These are phyloP conservation scores for Pyxicephalus adspersus DNA, from an alignment of 2,113 vertebrate genomes.

Conservation along the genomic window DNA sequence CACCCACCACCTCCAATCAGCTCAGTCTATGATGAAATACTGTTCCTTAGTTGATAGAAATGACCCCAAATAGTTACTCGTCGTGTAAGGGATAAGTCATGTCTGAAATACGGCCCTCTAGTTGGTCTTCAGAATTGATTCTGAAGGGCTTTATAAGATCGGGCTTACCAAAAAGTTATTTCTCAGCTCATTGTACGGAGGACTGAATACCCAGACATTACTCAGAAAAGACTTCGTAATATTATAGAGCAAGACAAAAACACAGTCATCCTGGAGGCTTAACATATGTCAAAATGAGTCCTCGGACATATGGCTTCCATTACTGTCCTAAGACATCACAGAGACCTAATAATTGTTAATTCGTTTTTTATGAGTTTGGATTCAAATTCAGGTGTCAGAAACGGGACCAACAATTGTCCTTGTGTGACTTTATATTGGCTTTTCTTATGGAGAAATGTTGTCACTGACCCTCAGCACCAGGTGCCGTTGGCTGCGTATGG, in stretches of 20 bases:
- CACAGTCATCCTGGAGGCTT: constrained; percentile 14
- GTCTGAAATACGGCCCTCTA: too few species aligned
- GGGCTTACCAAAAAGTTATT: too few species aligned
- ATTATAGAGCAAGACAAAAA: not conserved
- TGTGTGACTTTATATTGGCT: constrained; percentile 5
- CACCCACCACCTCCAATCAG: too few species aligned
- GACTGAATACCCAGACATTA: not conserved
- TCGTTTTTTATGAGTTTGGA: constrained; percentile 45
- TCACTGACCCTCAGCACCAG: not conserved
- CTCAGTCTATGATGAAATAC: too few species aligned
- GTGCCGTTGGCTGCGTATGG: not conserved
- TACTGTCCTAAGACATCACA: constrained; percentile 22
- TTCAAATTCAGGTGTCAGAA: constrained; percentile 33
- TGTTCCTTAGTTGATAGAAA: too few species aligned
- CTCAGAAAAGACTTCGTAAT: not conserved
- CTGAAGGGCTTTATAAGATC: too few species aligned
- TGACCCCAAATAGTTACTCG: too few species aligned
- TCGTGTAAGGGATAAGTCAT: too few species aligned
- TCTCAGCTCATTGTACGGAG: too few species aligned
- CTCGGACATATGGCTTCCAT: constrained; percentile 47
- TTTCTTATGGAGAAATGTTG: not conserved
- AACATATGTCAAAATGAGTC: constrained; percentile 32
- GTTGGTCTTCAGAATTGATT: too few species aligned
- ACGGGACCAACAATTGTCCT: constrained; percentile 33
- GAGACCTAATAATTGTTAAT: constrained; percentile 48